Evolutionary conservation across 2,113 vertebrate genomes (phyloP), one percentile per base, ranked within the genome.

Genomic region (Montifringilla adamsi): DNA sequence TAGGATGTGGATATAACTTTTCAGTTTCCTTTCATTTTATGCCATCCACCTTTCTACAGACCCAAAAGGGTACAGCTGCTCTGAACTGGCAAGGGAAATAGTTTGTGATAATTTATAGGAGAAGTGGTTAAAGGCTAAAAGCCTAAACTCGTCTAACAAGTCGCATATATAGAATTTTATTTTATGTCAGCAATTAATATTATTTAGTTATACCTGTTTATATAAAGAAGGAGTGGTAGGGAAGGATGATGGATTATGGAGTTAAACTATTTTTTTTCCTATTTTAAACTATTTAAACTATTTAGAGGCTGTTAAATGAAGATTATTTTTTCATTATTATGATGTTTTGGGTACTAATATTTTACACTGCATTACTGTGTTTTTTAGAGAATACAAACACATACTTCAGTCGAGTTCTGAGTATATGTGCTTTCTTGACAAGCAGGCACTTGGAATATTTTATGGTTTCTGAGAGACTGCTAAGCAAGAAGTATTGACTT

Each of bases 121-220:
- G 20, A 73, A 84, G 16, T 11, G 3, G 3, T 64, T 26, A 47
- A 49, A 77, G 20, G 30, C 17, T 55, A 50, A 77, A 85, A 50
- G 4, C 6, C 22, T 69, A 43, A 59, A 63, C 15, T 89, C 7
- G 10, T 5, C 37, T 64, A 73, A 31, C 3, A 52, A 92, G 9
- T 7, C 3, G 3, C 24, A 53, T 1, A 24, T 15, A 14, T 6
- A 58, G 15, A 79, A 43, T 58, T 55, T 37, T 0, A 4, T 28
- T 89, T 93, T 60, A 20, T 52, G 21, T 46, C 39, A 81, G 10
- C 7, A 31, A 17, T 46, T 72, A 26, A 31, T 47, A 39, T 28
- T 43, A 4, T 1, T 1, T 55, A 35, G 31, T 59, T 76, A 67
- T 4, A 47, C 7, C 6, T 72, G 12, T 22, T 8, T 30, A 10